Evolutionary conservation across 1,140 invertebrate genomes (phyloP), one percentile per base, ranked within the genome.

Genomic region (Battus philenor): DNA sequence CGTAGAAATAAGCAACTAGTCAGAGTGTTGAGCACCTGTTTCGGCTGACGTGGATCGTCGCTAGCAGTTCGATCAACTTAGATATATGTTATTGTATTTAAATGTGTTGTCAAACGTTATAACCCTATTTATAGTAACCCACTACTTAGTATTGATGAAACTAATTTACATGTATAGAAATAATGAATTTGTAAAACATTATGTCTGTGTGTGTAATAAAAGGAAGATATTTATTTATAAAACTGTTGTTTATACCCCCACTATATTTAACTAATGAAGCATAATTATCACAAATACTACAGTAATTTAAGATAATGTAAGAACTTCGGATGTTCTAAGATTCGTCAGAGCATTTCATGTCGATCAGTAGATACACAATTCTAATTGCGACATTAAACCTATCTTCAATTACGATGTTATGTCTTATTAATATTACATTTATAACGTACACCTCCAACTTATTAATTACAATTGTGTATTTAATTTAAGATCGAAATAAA

Each of bases 401-500:
- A 72, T 64, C 47, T 49, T 54, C 65, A 67, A 55, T 63, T 56
- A 52, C 29, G 43, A 58, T 53, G 48, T 59, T 55, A 45, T 50
- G 41, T 48, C 56, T 50, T 59, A 62, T 54, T 52, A 46, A 54
- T 59, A 41, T 52, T 53, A 52, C 52, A 50, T 45, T 44, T 47
- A 27, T 34, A 44, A 44, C 59, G 64, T 56, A 55, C 51, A 59
- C 60, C n/a, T 68, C 59, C 59, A 53, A 59, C 61, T 52, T 71
- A 69, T 64, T 69, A 52, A 73, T 74, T 82, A 76, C 66, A 73
- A 78, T 78, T 80, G 70, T 83, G 76, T 80, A 83, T 82, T 64
- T 74, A 73, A 74, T 81, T 78, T 70, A 63, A 68, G 68, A 77
- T 71, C 70, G 64, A 68, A 83, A 77, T 83, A 80, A 82, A 79